These are phyloP conservation scores for Paralichthys olivaceus DNA, from an alignment of 2,113 vertebrate genomes.

Conservation along the genomic window DNA sequence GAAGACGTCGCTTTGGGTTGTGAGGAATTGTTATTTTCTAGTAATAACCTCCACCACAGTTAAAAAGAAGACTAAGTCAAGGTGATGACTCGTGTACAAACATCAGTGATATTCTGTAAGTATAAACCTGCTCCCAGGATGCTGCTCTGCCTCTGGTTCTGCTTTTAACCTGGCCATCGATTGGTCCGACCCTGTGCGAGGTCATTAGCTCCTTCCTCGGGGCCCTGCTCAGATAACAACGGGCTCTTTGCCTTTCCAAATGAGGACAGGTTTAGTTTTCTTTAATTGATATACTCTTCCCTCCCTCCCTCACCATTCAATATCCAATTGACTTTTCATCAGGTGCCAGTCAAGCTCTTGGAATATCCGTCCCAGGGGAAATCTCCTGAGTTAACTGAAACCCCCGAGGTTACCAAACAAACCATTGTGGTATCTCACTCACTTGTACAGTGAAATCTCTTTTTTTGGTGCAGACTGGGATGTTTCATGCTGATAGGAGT, in stretches of 20 bases:
- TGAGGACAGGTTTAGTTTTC: conserved; percentile 59
- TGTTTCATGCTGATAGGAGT: conserved; percentile 12
- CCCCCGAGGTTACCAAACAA: background rate
- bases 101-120: conserved; percentile 19
- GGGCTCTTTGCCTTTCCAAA: conserved; percentile 41
- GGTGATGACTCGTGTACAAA: background rate
- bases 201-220: conserved; percentile 42
- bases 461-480: background rate
- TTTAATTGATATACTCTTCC: conserved; percentile 41
- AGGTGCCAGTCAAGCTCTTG: conserved; percentile 21
- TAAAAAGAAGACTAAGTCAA: background rate
- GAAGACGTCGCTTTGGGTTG: too few species aligned
- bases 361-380: conserved; percentile 38
- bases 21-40: too few species aligned
- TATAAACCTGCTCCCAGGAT: conserved; percentile 34
- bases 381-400: conserved; percentile 39
- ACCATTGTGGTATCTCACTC: background rate
- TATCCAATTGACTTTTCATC: conserved; percentile 43
- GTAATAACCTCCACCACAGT: background rate
- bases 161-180: conserved; percentile 59
- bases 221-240: conserved; percentile 50
- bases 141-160: conserved; percentile 20
- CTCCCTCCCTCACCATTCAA: background rate
- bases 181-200: conserved; percentile 25
- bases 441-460: conserved; percentile 12